Conservation (phyloP, 2,113 vertebrate species). For the Lanius ludovicianus region DNA sequence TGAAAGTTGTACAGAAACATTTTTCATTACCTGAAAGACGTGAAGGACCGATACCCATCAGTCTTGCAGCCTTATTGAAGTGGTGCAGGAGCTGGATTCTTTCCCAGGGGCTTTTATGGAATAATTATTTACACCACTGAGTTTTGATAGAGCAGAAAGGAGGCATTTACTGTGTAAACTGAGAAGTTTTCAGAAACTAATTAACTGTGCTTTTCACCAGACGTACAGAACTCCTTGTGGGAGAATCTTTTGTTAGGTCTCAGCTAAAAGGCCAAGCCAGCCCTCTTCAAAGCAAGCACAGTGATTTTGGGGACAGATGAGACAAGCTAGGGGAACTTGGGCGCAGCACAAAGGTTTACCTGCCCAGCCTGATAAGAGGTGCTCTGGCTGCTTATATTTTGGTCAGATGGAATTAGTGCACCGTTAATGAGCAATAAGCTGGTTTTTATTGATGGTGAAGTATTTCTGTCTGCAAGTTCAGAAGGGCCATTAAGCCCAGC, state of each 20-base stretch:
- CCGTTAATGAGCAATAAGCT: neutral
- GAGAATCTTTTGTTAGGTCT: conserved; percentile 26
- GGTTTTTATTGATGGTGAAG: neutral
- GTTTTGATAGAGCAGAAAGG: conserved; percentile 13
- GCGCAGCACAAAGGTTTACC: neutral
- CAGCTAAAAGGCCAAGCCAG: neutral
- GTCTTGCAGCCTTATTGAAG: conserved; percentile 48
- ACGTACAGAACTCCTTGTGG: conserved; percentile 3
- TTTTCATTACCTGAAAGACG: conserved; percentile 58
- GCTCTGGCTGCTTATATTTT: neutral
- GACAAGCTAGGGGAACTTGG: neutral
- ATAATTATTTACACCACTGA: conserved; percentile 54
- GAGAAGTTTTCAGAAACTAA: conserved; percentile 61
- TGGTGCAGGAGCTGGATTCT: conserved; percentile 40
- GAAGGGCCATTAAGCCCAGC: neutral
- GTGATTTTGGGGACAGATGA: neutral
- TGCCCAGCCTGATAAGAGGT: neutral
- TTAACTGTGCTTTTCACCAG: conserved; percentile 46
- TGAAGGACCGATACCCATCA: conserved; percentile 43
- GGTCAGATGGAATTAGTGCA: neutral
- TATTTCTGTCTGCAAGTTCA: neutral
- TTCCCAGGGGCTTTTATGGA: conserved; percentile 58
- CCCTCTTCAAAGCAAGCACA: neutral
- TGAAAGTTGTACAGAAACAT: conserved; percentile 59
- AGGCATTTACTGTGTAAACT: conserved; percentile 31